These are phyloP conservation scores for Apotomis capreana DNA, from an alignment of 2,888 invertebrate species.

Conservation along the genomic window DNA sequence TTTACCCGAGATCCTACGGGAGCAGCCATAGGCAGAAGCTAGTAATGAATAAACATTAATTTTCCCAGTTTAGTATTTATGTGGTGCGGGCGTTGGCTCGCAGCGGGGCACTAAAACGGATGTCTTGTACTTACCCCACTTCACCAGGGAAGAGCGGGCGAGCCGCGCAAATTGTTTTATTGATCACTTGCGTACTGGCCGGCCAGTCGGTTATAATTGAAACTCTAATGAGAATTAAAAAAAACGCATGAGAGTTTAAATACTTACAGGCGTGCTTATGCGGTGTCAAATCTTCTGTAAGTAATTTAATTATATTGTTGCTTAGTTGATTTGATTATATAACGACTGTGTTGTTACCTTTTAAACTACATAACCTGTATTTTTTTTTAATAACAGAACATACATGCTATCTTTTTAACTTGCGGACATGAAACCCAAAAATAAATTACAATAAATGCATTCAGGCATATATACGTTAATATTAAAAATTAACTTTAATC, in stretches of 20 bases:
- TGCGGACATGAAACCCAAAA: too few species aligned
- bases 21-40: slow-evolving; percentile 1
- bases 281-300: too few species aligned
- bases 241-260: not conserved
- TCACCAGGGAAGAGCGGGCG: slow-evolving; percentile 36
- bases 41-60: slow-evolving; percentile 28
- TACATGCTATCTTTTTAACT: too few species aligned
- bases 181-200: slow-evolving; percentile 28
- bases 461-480: not conserved
- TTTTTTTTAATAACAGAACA: too few species aligned
- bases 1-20: too few species aligned
- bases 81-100: slow-evolving; percentile 48
- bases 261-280: too few species aligned
- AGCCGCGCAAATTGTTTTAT: slow-evolving; percentile 48
- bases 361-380: too few species aligned
- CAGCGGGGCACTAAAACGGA: slow-evolving; percentile 71
- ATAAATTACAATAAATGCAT: too few species aligned
- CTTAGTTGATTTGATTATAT: too few species aligned
- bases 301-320: too few species aligned
- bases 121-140: slow-evolving; percentile 56
- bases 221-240: not conserved
- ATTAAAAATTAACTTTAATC: slow-evolving; percentile 10
- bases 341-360: too few species aligned
- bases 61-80: slow-evolving; percentile 21
- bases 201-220: not conserved